A percentile compares a stretch with the other conserved stretches of the same genome.
phyloP scores from a whole-genome alignment of 2,113 vertebrate species.

The Athene cunicularia region DNA sequence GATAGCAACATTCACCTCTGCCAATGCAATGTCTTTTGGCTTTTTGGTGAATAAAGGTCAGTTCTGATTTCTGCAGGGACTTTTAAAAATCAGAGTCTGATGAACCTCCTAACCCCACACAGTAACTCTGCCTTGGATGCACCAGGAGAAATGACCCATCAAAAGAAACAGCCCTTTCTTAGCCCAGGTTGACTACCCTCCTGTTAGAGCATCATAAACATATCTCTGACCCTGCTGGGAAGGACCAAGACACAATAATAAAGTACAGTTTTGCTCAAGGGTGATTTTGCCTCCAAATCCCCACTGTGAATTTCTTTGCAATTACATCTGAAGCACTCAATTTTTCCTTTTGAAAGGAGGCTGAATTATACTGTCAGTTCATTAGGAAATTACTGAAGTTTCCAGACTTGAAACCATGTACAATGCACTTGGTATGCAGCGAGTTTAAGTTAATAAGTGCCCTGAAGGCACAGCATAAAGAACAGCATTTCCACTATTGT shows the following conservation, averaged over 20 bases:
- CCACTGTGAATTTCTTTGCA: background rate
- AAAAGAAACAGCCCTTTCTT: background rate
- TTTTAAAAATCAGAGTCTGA: background rate
- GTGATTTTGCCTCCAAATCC: background rate
- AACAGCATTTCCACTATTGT: background rate
- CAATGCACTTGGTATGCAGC: background rate
- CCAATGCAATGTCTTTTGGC: background rate
- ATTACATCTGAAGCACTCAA: background rate
- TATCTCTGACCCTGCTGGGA: background rate
- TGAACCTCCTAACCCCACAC: background rate
- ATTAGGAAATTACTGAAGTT: background rate
- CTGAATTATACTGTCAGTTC: background rate
- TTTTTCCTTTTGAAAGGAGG: background rate
- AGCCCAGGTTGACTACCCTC: background rate
- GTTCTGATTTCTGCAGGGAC: background rate
- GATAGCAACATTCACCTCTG: background rate
- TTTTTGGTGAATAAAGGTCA: background rate
- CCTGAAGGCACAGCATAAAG: background rate
- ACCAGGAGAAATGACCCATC: background rate
- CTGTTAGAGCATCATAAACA: background rate
- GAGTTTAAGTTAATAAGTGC: background rate
- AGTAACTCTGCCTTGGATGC: background rate
- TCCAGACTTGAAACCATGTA: background rate
- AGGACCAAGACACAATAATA: background rate
- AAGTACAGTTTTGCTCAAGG: background rate